Percentiles rank a stretch among this genome's conserved stretches.
These are phyloP conservation scores for Rhamphomyia laevipes DNA, from an alignment of 2,888 invertebrate species.

Conservation along the genomic window DNA sequence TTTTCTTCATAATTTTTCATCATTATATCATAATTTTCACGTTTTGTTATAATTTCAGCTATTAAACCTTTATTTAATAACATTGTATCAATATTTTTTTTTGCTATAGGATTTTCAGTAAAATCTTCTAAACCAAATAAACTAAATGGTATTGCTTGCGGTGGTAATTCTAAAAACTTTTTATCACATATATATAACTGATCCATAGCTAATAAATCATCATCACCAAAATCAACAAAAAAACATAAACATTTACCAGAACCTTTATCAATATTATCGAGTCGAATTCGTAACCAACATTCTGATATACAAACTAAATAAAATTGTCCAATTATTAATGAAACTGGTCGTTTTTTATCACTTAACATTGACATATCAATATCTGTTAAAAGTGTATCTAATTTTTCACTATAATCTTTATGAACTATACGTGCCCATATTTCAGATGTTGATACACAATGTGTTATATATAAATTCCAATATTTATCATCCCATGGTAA, in stretches of 20 bases:
- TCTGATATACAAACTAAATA: slow-evolving; percentile 39
- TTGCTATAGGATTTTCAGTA: slow-evolving; percentile 34
- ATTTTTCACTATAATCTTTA: slow-evolving; percentile 46
- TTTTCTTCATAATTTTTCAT: slow-evolving; percentile 12
- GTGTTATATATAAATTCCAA: slow-evolving; percentile 49
- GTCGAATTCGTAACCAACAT: slow-evolving; percentile 45
- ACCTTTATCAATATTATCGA: slow-evolving; percentile 39
- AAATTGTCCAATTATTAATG: slow-evolving; percentile 25
- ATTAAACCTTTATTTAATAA: slow-evolving; percentile 46
- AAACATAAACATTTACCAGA: slow-evolving; percentile 44
- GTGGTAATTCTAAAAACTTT: slow-evolving; percentile 51
- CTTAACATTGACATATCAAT: slow-evolving; percentile 38
- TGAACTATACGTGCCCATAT: slow-evolving; percentile 58
- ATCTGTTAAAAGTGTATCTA: slow-evolving; percentile 41
- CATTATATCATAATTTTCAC: slow-evolving; percentile 23
- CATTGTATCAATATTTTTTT: slow-evolving; percentile 30
- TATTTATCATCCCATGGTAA: slow-evolving; percentile 28
- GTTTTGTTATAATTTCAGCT: slow-evolving; percentile 40
- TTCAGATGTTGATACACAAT: slow-evolving; percentile 48
- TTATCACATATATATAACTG: slow-evolving; percentile 49
- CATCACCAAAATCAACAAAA: slow-evolving; percentile 66
- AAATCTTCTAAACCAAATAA: slow-evolving; percentile 60
- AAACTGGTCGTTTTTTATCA: slow-evolving; percentile 21
- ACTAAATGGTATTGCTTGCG: slow-evolving; percentile 61
- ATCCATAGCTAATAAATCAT: slow-evolving; percentile 42